phyloP scores from a whole-genome alignment of 2,888 invertebrate genomes.

The Oxytorus armatus region DNA sequence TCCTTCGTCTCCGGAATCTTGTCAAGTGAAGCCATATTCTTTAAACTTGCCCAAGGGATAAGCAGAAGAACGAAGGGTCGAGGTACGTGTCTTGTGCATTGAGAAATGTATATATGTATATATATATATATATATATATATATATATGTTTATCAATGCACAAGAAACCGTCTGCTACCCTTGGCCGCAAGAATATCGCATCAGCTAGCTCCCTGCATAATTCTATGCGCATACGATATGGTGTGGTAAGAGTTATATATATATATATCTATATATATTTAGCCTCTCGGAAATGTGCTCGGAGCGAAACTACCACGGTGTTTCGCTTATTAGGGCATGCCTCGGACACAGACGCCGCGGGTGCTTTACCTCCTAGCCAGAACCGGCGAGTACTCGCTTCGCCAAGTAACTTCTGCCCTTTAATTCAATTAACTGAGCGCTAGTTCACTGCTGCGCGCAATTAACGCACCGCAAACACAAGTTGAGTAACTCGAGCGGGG shows the following conservation, averaged over 20 bases:
- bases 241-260: not conserved
- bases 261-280: not conserved
- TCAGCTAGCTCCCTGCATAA: slow-evolving; percentile 2
- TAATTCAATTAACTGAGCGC: slow-evolving; percentile 59
- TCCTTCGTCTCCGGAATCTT: not conserved
- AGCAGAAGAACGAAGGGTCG: no score
- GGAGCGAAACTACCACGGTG: slow-evolving; percentile 25
- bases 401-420: slow-evolving; percentile 49
- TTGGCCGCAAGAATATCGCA: slow-evolving; percentile 17
- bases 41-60: no score
- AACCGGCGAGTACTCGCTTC: slow-evolving; percentile 12
- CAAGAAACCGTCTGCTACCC: not conserved
- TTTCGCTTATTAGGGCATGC: slow-evolving; percentile 51
- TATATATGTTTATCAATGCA: not conserved
- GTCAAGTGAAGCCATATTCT: no score
- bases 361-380: not conserved
- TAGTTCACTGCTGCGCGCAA: slow-evolving; percentile 30
- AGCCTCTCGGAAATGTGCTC: slow-evolving; percentile 13
- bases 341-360: slow-evolving; percentile 30
- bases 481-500: slow-evolving; percentile 25
- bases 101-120: not conserved
- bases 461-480: slow-evolving; percentile 30
- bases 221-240: slow-evolving; percentile 7
- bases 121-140: not conserved
- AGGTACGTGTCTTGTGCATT: no score